Evolutionary conservation across 1,140 invertebrate species (phyloP).

Genomic region (Platyura marginata): DNA sequence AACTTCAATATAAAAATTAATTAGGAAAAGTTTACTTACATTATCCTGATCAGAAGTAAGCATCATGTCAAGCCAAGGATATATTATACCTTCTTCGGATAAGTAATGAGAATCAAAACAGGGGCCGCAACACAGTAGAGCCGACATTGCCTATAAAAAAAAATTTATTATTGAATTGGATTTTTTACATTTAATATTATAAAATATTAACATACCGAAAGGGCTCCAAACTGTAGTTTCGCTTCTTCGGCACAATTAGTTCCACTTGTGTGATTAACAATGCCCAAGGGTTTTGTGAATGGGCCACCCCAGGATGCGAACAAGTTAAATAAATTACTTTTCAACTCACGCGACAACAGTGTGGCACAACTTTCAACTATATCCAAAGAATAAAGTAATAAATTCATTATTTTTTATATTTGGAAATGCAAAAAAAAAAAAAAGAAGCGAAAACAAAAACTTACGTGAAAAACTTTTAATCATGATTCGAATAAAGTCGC

Average conservation of each 20-base stretch:
- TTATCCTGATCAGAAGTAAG: slow-evolving; percentile 76
- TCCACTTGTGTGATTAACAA: slow-evolving; percentile 1
- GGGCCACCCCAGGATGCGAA: slow-evolving; percentile 88
- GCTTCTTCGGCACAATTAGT: slow-evolving; percentile 26
- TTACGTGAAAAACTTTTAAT: slow-evolving; percentile 79
- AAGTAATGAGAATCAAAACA: slow-evolving; percentile 73
- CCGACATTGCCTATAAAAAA: slow-evolving; percentile 70
- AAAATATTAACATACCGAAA: slow-evolving; percentile 42
- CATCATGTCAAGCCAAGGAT: slow-evolving; percentile 83
- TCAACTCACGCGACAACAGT: slow-evolving; percentile 69
- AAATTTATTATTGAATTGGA: background rate
- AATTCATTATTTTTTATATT: background rate
- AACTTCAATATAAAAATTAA: background rate
- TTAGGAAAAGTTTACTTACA: slow-evolving; percentile 34
- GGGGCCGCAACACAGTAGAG: slow-evolving; percentile 83
- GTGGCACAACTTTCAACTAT: slow-evolving; percentile 72
- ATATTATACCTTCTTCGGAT: slow-evolving; percentile 80
- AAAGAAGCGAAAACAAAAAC: slow-evolving; percentile 16
- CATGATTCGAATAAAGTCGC: slow-evolving; percentile 83
- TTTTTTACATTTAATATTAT: background rate
- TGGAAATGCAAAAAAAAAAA: background rate
- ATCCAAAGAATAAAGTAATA: slow-evolving; percentile 16
- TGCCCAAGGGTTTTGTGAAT: slow-evolving; percentile 40
- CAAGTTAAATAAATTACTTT: slow-evolving; percentile 72
- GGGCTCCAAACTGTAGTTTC: slow-evolving; percentile 44